Evolutionary conservation across 92 coral and sea anemone species (phyloP).

Genomic region (Bergia puertoricense): DNA sequence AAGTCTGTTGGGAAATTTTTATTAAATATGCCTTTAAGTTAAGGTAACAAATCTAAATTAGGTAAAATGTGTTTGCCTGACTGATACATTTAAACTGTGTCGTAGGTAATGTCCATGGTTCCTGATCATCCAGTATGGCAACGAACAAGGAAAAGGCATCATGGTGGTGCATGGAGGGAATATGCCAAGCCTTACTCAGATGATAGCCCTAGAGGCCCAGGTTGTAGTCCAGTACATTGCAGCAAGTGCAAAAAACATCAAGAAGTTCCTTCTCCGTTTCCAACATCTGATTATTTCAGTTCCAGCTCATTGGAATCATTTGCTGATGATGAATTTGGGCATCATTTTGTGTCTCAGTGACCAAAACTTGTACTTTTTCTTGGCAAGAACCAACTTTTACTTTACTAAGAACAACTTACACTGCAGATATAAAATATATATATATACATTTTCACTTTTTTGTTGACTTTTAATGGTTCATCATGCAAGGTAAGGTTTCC

Average conservation of each 20-base stretch:
- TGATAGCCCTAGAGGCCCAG: conserved; percentile 96
- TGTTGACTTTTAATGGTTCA: no score
- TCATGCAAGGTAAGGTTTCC: no score
- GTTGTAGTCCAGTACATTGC: conserved; percentile 87
- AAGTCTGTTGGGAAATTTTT: no score
- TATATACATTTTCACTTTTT: no score
- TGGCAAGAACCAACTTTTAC: no score
- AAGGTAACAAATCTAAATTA: no score
- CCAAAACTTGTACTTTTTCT: no score
- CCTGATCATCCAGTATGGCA: conserved; percentile 98
- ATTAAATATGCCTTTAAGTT: no score
- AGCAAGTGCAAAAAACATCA: conserved; percentile 66
- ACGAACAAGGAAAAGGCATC: conserved; percentile 83
- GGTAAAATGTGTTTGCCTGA: no score
- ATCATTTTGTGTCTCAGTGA: no score
- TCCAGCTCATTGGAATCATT: conserved; percentile 71
- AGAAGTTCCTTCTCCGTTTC: conserved; percentile 57
- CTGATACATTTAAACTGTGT: neutral
- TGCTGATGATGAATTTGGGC: conserved; percentile 37
- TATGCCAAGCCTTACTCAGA: conserved; percentile 55
- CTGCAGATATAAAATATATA: no score
- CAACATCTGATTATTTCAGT: conserved; percentile 83
- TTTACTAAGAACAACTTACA: no score
- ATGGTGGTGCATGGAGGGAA: conserved; percentile 98
- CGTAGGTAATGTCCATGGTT: conserved; percentile 89